Evolutionary conservation across 2,797 vertebrate species (phyloP).

Genomic region (Sus cebifrons): DNA sequence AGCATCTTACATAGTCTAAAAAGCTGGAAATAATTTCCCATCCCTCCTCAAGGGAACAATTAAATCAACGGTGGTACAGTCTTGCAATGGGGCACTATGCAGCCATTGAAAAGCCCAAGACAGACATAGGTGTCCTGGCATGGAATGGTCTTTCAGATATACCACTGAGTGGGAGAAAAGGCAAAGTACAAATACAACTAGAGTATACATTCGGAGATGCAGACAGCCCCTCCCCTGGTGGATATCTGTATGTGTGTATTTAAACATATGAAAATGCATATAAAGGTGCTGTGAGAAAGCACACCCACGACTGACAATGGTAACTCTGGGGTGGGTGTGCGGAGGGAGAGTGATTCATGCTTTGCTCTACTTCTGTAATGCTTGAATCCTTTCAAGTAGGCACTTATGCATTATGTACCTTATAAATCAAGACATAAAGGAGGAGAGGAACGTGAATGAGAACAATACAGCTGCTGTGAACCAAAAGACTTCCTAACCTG

Average conservation of each 20-base stretch:
- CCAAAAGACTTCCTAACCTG: background rate
- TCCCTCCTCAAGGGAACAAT: background rate
- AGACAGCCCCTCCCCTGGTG: background rate
- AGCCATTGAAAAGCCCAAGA: constrained; percentile 25
- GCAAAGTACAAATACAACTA: background rate
- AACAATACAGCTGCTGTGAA: background rate
- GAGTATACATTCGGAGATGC: background rate
- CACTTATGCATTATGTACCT: background rate
- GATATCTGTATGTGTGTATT: background rate
- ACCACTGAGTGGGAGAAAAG: background rate
- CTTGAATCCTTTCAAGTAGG: background rate
- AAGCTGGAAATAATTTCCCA: background rate
- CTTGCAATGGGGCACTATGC: background rate
- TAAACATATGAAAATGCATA: background rate
- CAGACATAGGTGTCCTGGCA: background rate
- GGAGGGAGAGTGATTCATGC: background rate
- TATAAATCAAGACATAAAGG: background rate
- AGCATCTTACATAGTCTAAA: background rate
- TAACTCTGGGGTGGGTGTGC: background rate
- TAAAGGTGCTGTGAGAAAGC: background rate
- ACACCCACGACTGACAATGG: background rate
- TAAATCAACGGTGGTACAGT: background rate
- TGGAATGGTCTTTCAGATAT: background rate
- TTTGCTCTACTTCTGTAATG: constrained; percentile 28
- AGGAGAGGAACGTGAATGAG: background rate